Evolutionary conservation across 2,888 invertebrate genomes (phyloP).

Genomic region (Heliconius aoede): DNA sequence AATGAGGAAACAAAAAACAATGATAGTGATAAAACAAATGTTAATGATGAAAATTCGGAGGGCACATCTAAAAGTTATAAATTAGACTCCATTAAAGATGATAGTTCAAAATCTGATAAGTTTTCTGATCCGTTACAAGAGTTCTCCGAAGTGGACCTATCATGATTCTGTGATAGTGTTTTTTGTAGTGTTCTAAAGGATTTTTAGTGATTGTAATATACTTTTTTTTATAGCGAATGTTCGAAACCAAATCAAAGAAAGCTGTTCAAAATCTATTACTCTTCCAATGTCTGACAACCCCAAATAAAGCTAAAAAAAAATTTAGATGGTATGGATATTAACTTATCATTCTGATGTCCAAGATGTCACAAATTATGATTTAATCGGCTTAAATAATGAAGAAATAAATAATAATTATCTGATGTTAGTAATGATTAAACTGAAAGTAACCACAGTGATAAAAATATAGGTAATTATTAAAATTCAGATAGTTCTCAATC

Average conservation of each 20-base stretch:
- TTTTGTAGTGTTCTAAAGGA: constrained; percentile 58
- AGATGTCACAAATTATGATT: constrained; percentile 30
- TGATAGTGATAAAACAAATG: neutral
- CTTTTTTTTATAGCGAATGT: constrained; percentile 59
- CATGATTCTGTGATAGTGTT: constrained; percentile 65
- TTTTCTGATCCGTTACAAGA: constrained; percentile 63
- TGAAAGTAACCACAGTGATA: neutral
- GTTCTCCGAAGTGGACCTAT: constrained; percentile 68
- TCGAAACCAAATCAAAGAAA: too few species aligned
- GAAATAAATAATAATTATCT: neutral
- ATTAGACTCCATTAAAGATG: constrained; percentile 45
- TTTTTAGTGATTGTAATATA: constrained; percentile 28
- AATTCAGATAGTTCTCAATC: constrained; percentile 44
- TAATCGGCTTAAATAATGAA: neutral
- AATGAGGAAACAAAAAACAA: neutral
- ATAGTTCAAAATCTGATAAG: constrained; percentile 48
- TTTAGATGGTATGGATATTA: constrained; percentile 59
- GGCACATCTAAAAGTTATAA: constrained; percentile 33
- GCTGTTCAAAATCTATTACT: constrained; percentile 74
- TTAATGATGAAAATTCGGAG: constrained; percentile 11
- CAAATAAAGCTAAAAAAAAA: constrained; percentile 64
- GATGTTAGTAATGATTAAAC: neutral
- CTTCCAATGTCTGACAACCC: constrained; percentile 58
- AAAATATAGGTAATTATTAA: neutral
- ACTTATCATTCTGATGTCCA: constrained; percentile 51